These are phyloP conservation scores for Eudyptes chrysolophus DNA, from an alignment of 2,113 vertebrate species.

Conservation along the genomic window DNA sequence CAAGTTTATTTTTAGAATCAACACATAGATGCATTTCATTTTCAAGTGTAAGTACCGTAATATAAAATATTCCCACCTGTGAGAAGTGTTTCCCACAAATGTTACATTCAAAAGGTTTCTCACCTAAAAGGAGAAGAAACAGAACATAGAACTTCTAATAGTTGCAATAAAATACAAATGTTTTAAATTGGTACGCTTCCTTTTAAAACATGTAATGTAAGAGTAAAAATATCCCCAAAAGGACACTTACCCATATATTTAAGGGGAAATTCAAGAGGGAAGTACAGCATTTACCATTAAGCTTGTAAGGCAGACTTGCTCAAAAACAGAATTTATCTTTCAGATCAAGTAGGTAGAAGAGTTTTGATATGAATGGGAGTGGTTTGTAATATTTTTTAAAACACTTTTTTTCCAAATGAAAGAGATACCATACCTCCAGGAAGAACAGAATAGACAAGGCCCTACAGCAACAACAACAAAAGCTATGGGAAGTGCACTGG, in stretches of 20 bases:
- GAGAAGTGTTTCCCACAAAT: constrained; percentile 97
- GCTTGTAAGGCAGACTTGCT: background rate
- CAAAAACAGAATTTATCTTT: background rate
- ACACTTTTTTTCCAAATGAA: background rate
- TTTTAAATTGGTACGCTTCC: background rate
- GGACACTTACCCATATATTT: background rate
- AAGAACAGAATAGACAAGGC: background rate
- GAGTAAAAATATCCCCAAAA: background rate
- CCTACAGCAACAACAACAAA: background rate
- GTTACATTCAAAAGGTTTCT: constrained; percentile 98
- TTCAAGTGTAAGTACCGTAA: constrained; percentile 59
- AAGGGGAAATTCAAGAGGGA: background rate
- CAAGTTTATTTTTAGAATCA: background rate
- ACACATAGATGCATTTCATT: constrained; percentile 24
- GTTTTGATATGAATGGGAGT: background rate
- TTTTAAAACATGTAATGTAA: background rate
- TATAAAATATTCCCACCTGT: constrained; percentile 85
- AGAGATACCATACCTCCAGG: background rate
- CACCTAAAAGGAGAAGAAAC: constrained; percentile 84
- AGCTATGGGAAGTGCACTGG: background rate
- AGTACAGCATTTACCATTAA: background rate
- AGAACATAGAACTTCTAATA: constrained; percentile 52
- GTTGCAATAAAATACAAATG: constrained; percentile 12
- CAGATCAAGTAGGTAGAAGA: background rate
- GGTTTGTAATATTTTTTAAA: background rate